These are phyloP conservation scores for Caenorhabditis briggsae DNA, from an alignment of 1,140 invertebrate genomes.

Conservation along the genomic window DNA sequence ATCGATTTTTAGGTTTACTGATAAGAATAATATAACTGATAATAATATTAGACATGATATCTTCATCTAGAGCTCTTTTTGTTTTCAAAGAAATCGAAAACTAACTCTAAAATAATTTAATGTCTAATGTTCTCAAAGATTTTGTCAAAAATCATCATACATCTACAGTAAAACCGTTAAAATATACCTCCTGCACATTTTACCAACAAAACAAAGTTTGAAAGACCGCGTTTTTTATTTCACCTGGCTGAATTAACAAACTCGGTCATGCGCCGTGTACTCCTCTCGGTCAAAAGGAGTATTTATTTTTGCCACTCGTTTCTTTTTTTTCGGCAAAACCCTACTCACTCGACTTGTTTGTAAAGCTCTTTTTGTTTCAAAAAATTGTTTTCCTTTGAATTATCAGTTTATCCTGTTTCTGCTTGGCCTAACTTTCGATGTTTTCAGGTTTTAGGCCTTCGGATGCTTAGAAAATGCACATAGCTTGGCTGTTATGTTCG, in stretches of 20 bases:
- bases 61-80: too few species aligned
- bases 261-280: background rate
- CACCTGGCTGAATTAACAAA: background rate
- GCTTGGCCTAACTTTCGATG: background rate
- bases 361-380: background rate
- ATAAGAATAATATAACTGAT: background rate
- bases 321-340: background rate
- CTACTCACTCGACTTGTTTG: background rate
- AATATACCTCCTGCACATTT: too few species aligned
- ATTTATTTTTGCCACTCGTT: background rate
- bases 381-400: background rate
- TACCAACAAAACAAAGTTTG: too few species aligned
- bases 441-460: slow-evolving; percentile 33
- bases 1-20: background rate
- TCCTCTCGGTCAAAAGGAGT: background rate
- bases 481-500: background rate
- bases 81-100: too few species aligned
- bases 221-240: too few species aligned
- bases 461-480: slow-evolving; percentile 19
- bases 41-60: background rate
- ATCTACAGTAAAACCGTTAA: too few species aligned
- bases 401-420: background rate
- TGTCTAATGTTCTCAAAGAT: too few species aligned
- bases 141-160: too few species aligned
- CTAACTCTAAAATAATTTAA: too few species aligned